A percentile compares a stretch with the other conserved stretches of the same genome.
Conservation (phyloP, 2,113 vertebrate genomes). For the Oncorhynchus tshawytscha region DNA sequence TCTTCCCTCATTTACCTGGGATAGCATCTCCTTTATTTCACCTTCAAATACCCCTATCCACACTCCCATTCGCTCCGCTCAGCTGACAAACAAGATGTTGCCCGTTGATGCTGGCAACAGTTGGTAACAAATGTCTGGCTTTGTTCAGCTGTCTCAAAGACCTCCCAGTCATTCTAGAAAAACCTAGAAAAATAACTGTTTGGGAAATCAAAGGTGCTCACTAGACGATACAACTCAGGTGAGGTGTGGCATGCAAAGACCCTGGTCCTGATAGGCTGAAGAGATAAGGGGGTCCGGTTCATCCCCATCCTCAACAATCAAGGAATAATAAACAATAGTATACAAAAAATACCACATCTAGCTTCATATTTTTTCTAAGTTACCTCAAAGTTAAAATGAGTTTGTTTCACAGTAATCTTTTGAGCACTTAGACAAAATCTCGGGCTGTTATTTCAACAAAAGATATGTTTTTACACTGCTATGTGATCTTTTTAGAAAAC, state of each 20-base stretch:
- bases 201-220: constrained; percentile 29
- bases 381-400: background rate
- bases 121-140: constrained; percentile 64
- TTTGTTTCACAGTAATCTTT: background rate
- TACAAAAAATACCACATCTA: background rate
- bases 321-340: background rate
- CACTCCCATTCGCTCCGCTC: constrained; percentile 57
- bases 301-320: background rate
- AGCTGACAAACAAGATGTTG: constrained; percentile 69
- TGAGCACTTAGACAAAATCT: background rate
- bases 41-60: constrained; percentile 73
- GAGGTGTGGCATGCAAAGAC: constrained; percentile 42
- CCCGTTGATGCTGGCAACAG: constrained; percentile 64
- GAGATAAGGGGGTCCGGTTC: constrained; percentile 15
- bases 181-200: constrained; percentile 47
- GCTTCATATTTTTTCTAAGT: background rate
- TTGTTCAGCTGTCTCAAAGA: constrained; percentile 58
- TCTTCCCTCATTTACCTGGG: constrained; percentile 78
- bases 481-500: background rate
- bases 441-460: background rate
- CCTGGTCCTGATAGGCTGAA: constrained; percentile 10
- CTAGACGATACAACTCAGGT: constrained; percentile 42
- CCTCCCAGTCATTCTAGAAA: constrained; percentile 50
- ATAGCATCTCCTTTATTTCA: constrained; percentile 75
- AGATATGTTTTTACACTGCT: background rate